Evolutionary conservation across 64 coral and sea anemone species (phyloP).

Genomic region (Pachyseris speciosa): DNA sequence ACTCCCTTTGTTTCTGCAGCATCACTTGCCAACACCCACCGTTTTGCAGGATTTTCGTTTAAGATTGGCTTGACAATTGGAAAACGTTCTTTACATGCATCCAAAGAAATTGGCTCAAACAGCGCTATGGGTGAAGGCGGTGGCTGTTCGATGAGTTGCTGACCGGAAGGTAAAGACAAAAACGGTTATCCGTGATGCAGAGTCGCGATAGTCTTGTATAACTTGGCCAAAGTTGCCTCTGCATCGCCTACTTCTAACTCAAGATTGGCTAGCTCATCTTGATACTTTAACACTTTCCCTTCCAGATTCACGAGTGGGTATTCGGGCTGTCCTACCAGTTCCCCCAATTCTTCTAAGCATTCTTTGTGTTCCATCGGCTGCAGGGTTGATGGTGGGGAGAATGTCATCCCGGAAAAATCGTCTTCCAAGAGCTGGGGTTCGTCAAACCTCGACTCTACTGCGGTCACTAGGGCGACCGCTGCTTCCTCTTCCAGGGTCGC

Average conservation of each 20-base stretch:
- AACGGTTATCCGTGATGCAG: too few relatives aligned
- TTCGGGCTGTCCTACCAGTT: too few relatives aligned
- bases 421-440: background rate
- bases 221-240: too few relatives aligned
- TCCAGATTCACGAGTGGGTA: too few relatives aligned
- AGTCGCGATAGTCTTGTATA: too few relatives aligned
- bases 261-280: too few relatives aligned
- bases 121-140: background rate
- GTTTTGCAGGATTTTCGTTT: background rate
- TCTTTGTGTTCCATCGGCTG: background rate
- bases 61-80: background rate
- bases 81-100: background rate
- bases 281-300: too few relatives aligned
- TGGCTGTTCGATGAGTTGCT: too few relatives aligned
- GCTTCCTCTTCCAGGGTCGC: background rate
- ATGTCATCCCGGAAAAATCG: background rate
- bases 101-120: background rate
- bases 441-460: background rate
- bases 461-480: too few relatives aligned
- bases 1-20: too few relatives aligned
- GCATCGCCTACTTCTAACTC: too few relatives aligned
- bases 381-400: background rate
- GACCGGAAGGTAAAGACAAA: too few relatives aligned
- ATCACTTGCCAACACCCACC: background rate
- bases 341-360: background rate